A percentile compares a stretch with the other conserved stretches of the same genome.
Conservation (phyloP, 2,888 invertebrate genomes). For the Mimachlamys varia region DNA sequence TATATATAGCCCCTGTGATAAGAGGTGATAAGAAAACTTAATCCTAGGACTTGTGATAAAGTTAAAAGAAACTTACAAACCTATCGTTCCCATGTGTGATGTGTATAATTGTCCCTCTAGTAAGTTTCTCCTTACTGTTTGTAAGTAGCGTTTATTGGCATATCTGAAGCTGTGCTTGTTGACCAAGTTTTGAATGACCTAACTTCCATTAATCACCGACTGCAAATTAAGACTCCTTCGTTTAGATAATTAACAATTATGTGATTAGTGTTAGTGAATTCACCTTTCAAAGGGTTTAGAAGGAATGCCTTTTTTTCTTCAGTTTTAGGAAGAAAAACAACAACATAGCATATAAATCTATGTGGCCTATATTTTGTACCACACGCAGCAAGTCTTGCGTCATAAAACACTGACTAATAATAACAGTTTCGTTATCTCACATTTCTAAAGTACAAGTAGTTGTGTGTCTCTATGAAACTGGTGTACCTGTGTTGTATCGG, state of each 20-base stretch:
- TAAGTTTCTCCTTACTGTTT: neutral
- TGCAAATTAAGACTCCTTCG: neutral
- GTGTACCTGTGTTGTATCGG: too few relatives aligned
- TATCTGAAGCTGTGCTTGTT: neutral
- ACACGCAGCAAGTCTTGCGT: neutral
- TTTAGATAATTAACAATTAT: too few relatives aligned
- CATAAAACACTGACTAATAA: neutral
- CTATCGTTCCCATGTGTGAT: neutral
- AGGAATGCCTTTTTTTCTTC: neutral
- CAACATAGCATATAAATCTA: too few relatives aligned
- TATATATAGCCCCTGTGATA: neutral
- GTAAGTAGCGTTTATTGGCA: neutral
- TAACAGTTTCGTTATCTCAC: too few relatives aligned
- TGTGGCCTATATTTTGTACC: too few relatives aligned
- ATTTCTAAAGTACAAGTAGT: too few relatives aligned
- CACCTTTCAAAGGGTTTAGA: too few relatives aligned
- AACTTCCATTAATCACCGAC: neutral
- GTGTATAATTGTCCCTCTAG: neutral
- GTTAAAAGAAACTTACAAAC: neutral
- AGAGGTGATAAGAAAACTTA: constrained; percentile 11
- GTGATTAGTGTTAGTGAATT: too few relatives aligned
- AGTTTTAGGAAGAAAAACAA: neutral
- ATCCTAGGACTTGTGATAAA: neutral
- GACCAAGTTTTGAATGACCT: neutral
- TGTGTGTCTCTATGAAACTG: too few relatives aligned